A percentile compares a stretch with the other conserved stretches of the same genome.
Conservation (phyloP, 2,888 invertebrate genomes). For the Lithophane ornitopus region DNA sequence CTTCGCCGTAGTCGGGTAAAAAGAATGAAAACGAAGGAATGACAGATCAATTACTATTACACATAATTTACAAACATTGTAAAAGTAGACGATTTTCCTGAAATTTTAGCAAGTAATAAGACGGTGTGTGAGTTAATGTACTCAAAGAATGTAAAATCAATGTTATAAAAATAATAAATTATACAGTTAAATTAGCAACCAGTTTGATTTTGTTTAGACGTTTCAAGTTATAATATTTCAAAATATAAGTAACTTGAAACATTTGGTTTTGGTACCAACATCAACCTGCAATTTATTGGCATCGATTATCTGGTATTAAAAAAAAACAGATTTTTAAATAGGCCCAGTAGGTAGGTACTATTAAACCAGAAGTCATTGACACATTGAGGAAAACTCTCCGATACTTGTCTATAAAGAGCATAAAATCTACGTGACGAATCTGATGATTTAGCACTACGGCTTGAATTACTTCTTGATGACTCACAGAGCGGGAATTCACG, state of each 20-base stretch:
- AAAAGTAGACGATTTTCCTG: too few relatives aligned
- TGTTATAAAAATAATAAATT: too few relatives aligned
- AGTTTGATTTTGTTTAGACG: too few relatives aligned
- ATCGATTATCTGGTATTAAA: not conserved
- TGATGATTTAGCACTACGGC: constrained; percentile 73
- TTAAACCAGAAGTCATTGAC: constrained; percentile 80
- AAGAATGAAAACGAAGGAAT: too few relatives aligned
- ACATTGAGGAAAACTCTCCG: constrained; percentile 83
- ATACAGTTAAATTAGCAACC: too few relatives aligned
- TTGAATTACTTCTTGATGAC: constrained; percentile 67
- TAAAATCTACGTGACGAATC: constrained; percentile 81
- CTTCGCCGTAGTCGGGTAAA: too few relatives aligned
- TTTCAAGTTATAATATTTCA: not conserved
- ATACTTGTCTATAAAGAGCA: constrained; percentile 75
- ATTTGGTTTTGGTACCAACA: not conserved
- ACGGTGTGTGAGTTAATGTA: too few relatives aligned
- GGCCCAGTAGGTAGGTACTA: constrained; percentile 62
- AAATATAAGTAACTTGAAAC: not conserved
- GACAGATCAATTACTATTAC: too few relatives aligned
- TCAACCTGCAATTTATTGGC: not conserved
- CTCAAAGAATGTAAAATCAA: too few relatives aligned
- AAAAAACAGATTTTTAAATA: constrained; percentile 54
- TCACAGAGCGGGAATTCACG: constrained; percentile 67
- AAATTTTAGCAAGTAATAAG: too few relatives aligned
- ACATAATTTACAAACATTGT: too few relatives aligned